Evolutionary conservation across 2,797 vertebrate genomes (phyloP), one percentile per base, ranked within the genome.

Genomic region (Buphagus erythrorhynchus): DNA sequence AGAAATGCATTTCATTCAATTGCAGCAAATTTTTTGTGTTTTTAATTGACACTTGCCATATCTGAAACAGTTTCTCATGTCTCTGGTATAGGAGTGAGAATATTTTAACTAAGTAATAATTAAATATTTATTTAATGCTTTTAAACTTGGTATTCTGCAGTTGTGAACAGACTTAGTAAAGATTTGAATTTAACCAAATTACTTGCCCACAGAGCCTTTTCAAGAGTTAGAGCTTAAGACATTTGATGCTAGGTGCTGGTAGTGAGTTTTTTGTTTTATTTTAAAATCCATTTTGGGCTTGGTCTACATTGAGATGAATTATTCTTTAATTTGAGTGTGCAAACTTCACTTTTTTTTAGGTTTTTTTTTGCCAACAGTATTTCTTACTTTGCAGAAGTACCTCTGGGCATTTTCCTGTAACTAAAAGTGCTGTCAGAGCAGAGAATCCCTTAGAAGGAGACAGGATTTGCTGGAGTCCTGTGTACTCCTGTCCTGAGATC

Each of bases 391-490:
- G 6, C n/a, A 16, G 55, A 49, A 65, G 9, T 52, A 42, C 13
- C 10, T 40, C 20, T 49, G 52, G 51, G 36, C 26, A 8, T 76
- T 84, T 86, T 86, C 10, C 17, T 71, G 16, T 81, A 25, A 45
- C 15, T 62, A 40, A 58, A 84, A 61, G 35, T 26, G 55, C 35
- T 87, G 36, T 87, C 42, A 86, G 46, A 81, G 51, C 18, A 61
- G 57, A 66, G 72, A 72, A 55, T 46, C 33, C 36, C 12, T 40
- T 78, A 72, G 68, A 51, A 69, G 33, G 26, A 79, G 45, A 16
- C 15, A n/a, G n/a, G 0, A 0, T 87, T 85, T 54, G 29, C 4
- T 2, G 35, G 36, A 79, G 13, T 62, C 35, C 12, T 61, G 11
- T 24, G 20, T 85, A 14, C 11, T 84, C 38, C 36, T 74, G 49